A percentile compares a stretch with the other conserved stretches of the same genome.
Evolutionary conservation across 2,888 invertebrate genomes (phyloP).

Genomic region (Pinctada fucata): DNA sequence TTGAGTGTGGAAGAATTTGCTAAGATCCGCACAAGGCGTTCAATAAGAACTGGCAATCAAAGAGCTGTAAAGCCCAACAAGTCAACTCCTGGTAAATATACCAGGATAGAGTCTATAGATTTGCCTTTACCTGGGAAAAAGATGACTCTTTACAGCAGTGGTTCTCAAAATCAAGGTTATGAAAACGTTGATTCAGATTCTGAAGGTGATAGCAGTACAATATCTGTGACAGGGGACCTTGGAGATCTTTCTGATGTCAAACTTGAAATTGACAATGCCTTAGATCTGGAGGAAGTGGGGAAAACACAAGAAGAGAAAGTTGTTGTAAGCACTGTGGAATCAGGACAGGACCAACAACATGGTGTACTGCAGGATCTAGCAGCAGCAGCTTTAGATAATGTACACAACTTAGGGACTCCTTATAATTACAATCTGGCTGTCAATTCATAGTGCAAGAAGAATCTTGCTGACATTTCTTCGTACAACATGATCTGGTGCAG

Average conservation of each 20-base stretch:
- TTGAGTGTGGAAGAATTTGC: constrained; percentile 76
- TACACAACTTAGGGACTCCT: constrained; percentile 16
- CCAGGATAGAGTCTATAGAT: not conserved
- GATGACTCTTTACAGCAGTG: not conserved
- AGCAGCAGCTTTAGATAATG: not conserved
- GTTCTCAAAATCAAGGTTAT: not conserved
- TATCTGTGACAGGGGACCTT: constrained; percentile 22
- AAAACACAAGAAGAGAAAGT: constrained; percentile 12
- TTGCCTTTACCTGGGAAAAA: not conserved
- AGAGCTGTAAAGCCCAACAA: not conserved
- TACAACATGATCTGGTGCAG: no score
- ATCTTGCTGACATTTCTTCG: no score
- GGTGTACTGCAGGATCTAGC: not conserved
- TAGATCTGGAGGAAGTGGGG: constrained; percentile 7
- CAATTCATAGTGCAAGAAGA: constrained; percentile 14
- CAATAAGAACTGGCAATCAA: constrained; percentile 40
- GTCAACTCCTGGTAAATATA: not conserved
- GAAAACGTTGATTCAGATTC: constrained; percentile 6
- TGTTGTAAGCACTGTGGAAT: not conserved
- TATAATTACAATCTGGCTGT: constrained; percentile 16
- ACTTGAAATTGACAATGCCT: constrained; percentile 21
- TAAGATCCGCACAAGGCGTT: constrained; percentile 65
- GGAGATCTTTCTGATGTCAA: constrained; percentile 24
- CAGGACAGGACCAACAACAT: not conserved
- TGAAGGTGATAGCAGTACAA: constrained; percentile 19